phyloP scores from a whole-genome alignment of 1,140 invertebrate species.

The Stegodyphus dumicola region DNA sequence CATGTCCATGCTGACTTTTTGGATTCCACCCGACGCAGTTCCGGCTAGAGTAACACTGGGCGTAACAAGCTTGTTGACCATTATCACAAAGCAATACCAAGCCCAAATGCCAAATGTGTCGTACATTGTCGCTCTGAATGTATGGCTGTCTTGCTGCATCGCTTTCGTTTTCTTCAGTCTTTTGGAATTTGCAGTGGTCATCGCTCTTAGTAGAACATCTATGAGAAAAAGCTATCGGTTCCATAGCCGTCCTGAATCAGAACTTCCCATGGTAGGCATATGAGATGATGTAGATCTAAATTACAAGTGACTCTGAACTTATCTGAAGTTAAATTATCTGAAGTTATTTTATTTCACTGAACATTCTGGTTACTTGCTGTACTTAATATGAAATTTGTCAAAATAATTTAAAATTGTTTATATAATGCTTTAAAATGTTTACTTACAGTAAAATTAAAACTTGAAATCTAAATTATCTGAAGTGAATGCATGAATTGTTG shows the following conservation, averaged over 20 bases:
- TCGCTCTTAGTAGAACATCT: slow-evolving; percentile 12
- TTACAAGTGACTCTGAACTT: too few species aligned
- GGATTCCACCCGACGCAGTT: slow-evolving; percentile 66
- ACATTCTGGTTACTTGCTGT: too few species aligned
- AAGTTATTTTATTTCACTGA: too few species aligned
- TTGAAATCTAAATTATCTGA: too few species aligned
- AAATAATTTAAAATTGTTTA: too few species aligned
- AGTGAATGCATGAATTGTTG: too few species aligned
- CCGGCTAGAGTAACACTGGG: slow-evolving; percentile 64
- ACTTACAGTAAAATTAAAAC: too few species aligned
- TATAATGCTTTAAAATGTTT: too few species aligned
- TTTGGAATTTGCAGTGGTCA: slow-evolving; percentile 71
- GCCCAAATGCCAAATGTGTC: slow-evolving; percentile 40
- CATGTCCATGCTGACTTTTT: slow-evolving; percentile 67
- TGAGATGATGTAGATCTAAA: too few species aligned
- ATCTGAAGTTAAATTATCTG: too few species aligned
- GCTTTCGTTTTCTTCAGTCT: slow-evolving; percentile 85
- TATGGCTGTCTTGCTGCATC: slow-evolving; percentile 91
- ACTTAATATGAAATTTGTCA: too few species aligned
- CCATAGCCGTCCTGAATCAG: too few species aligned
- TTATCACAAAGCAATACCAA: slow-evolving; percentile 58
- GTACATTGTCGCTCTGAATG: slow-evolving; percentile 77
- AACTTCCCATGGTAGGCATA: not conserved
- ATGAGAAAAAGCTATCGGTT: not conserved
- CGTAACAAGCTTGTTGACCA: slow-evolving; percentile 50